Evolutionary conservation across 2,888 invertebrate genomes (phyloP), one percentile per base, ranked within the genome.

Genomic region (Nomada fucata): DNA sequence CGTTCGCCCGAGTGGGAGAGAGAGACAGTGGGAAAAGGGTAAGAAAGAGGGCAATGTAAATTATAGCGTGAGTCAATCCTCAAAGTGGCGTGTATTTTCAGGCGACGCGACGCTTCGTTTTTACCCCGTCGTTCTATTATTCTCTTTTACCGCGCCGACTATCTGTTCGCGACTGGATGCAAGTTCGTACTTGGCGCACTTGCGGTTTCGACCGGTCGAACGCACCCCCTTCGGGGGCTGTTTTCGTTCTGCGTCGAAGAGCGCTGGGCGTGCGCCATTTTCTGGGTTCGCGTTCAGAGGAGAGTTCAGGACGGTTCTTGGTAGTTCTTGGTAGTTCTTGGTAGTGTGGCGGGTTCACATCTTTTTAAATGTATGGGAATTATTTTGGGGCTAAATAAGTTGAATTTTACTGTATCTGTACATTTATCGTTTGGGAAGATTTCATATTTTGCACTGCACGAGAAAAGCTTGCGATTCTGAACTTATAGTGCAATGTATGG

Each of bases 21-120:
- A 26, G 65, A 42, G 20, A 23, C 26, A 42, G n/a, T 15, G 29
- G 1, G 13, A 26, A 36, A 26, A 26, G 63, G 11, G 23, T 1
- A n/a, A 44, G 23, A 23, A 36, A 67, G 73, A 74, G 73, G 76
- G 82, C 88, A 83, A 89, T 90, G 86, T 88, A 89, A 90, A 90
- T 90, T 89, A 89, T 89, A 85, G 83, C 84, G 78, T 83, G 86
- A 86, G 89, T 89, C 86, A 86, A 86, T 80, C 71, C 82, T 86
- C 80, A 71, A 76, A 82, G 75, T 89, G 76, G 52, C 69, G 67
- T 78, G 75, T 82, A 83, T 83, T 85, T 85, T 82, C 82, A 76
- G 84, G 73, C 77, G 67, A 85, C 75, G 81, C 59, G 42, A 64
- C 70, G 36, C 78, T 36, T 36, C 36, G 36, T 36, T 36, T 83